Evolutionary conservation across 2,113 vertebrate species (phyloP).

Genomic region (Erinaceus europaeus): DNA sequence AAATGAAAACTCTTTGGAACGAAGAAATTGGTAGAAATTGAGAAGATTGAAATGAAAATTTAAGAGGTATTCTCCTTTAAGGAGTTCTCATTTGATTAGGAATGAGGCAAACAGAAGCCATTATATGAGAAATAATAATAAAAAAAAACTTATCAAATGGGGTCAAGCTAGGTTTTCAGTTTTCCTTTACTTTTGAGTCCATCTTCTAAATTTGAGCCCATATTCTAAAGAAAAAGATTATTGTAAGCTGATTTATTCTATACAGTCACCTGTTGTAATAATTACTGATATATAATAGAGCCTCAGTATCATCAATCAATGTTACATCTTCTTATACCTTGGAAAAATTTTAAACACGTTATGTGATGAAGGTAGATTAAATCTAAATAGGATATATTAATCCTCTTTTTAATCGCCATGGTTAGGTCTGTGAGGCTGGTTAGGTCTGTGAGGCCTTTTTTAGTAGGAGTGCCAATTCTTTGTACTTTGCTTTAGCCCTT

Average conservation of each 20-base stretch:
- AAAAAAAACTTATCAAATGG: background rate
- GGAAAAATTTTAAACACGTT: background rate
- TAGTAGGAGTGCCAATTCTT: background rate
- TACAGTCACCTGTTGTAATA: background rate
- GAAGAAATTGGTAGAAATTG: background rate
- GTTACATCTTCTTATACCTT: background rate
- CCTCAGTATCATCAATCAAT: background rate
- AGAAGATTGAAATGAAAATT: background rate
- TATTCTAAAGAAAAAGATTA: background rate
- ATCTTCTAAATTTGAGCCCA: background rate
- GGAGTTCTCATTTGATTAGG: background rate
- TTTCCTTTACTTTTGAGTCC: background rate
- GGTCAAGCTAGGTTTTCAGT: background rate
- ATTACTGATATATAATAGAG: background rate
- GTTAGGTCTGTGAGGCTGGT: background rate
- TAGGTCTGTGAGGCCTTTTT: background rate
- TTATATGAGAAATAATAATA: background rate
- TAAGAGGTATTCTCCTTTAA: background rate
- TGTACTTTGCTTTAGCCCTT: background rate
- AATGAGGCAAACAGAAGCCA: background rate
- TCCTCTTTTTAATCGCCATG: background rate
- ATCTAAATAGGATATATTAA: background rate
- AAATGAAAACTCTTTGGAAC: background rate
- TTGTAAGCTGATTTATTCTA: background rate
- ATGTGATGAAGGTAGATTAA: background rate